Evolutionary conservation across 2,888 invertebrate species (phyloP).

Genomic region (Deroplatys truncata): DNA sequence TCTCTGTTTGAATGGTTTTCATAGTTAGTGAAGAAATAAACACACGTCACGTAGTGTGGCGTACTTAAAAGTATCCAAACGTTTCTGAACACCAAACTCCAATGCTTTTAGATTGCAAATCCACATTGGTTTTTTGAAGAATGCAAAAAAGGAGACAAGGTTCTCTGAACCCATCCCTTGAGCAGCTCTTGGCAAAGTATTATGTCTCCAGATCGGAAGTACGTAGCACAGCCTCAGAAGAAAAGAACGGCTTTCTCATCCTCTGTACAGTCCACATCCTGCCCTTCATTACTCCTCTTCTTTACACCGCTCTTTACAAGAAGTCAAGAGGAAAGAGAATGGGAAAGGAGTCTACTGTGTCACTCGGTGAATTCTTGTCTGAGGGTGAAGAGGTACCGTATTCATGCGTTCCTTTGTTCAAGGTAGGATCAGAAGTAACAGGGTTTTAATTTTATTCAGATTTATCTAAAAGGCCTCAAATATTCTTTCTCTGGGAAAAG

Average conservation of each 20-base stretch:
- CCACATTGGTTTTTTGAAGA: background rate
- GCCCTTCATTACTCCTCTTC: background rate
- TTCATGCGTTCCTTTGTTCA: too few relatives aligned
- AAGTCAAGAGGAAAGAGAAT: background rate
- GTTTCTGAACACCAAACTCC: background rate
- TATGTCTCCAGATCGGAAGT: background rate
- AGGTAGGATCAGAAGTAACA: too few relatives aligned
- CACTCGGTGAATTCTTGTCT: too few relatives aligned
- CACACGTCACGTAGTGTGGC: too few relatives aligned
- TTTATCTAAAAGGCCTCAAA: too few relatives aligned
- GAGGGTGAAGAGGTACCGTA: too few relatives aligned
- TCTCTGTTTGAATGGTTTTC: too few relatives aligned
- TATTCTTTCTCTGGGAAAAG: too few relatives aligned
- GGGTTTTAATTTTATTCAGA: too few relatives aligned
- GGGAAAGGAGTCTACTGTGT: background rate
- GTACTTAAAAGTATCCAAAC: background rate
- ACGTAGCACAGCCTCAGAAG: background rate
- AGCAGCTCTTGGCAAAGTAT: background rate
- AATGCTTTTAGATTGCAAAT: background rate
- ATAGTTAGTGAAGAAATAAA: too few relatives aligned
- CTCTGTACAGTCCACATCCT: background rate
- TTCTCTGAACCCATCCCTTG: background rate
- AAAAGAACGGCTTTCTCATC: background rate
- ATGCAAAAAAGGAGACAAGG: background rate
- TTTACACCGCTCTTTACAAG: background rate